These are phyloP conservation scores for Pseudochaenichthys georgianus DNA, from an alignment of 2,797 vertebrate species.

Conservation along the genomic window DNA sequence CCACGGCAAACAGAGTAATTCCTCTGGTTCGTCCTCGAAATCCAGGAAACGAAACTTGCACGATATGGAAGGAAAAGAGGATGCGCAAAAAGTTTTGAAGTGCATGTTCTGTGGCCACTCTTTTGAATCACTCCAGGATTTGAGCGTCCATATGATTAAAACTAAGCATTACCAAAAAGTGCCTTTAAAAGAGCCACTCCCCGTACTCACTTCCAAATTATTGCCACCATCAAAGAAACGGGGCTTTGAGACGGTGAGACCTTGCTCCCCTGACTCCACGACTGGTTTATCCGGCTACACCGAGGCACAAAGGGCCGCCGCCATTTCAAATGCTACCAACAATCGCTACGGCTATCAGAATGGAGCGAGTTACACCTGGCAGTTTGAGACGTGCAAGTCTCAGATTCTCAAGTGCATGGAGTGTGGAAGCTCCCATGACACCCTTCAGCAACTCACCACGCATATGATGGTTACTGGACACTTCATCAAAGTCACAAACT, in stretches of 20 bases:
- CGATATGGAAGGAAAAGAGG: conserved; percentile 97
- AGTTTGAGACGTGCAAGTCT: conserved; percentile 99
- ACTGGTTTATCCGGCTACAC: conserved; percentile 91
- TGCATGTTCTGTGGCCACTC: conserved; percentile 99
- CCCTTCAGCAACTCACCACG: conserved; percentile 97
- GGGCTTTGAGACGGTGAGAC: conserved; percentile 92
- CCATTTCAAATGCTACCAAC: conserved; percentile 88
- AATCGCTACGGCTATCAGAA: conserved; percentile 99
- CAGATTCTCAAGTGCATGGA: conserved; percentile 99
- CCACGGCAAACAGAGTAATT: conserved; percentile 92
- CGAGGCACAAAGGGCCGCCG: conserved; percentile 88
- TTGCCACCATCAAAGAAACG: conserved; percentile 95
- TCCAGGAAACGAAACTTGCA: conserved; percentile 95
- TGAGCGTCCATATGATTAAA: conserved; percentile 99
- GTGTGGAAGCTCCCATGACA: conserved; percentile 98
- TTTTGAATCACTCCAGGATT: conserved; percentile 97
- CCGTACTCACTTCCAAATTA: conserved; percentile 94
- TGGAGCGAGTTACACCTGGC: conserved; percentile 98
- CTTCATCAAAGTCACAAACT: conserved; percentile 99
- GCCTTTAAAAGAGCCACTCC: conserved; percentile 99
- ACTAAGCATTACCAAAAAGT: conserved; percentile 99
- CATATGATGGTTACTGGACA: conserved; percentile 99
- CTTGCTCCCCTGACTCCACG: conserved; percentile 97
- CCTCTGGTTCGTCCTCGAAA: conserved; percentile 93
- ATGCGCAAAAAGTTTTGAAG: conserved; percentile 97